Evolutionary conservation across 2,113 vertebrate genomes (phyloP), one percentile per base, ranked within the genome.

Genomic region (Carassius carassius): DNA sequence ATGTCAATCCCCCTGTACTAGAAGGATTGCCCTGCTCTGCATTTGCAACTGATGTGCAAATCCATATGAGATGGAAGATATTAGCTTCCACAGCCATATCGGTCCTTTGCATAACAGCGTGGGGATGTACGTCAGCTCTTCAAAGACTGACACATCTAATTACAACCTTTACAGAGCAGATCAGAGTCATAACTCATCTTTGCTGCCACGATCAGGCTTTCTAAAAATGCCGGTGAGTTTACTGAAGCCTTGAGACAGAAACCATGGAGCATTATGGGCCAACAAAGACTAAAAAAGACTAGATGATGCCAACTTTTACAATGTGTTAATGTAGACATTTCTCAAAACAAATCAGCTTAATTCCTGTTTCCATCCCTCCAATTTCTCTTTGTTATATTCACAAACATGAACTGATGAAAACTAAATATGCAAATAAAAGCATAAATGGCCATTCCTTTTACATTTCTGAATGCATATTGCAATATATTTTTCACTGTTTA

Each of bases 101-200:
- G 32, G 16, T 47, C 37, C 58, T 11, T 37, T 63, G 7, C 37
- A 80, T 47, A 80, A 80, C 37, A 47, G 60, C 12, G 58, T 29
- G 29, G 32, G 58, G 62, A 63, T 84, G 83, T 37, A 35, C 51
- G 29, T 44, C 51, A 69, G 75, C 75, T 29, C 32, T 58, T 58
- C 32, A 78, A 21, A 78, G 62, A 78, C 44, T 69, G 74, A 78
- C 75, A 81, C 25, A 78, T 70, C 21, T 58, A 78, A 70, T 70
- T 44, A 56, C 29, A 75, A 49, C 44, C 82, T 84, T 67, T 78
- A 56, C 14, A 69, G 29, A 69, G 74, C 21, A 78, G 74, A 84
- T 51, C 81, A 51, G 35, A 78, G 29, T n/a, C 67, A 29, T 78
- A 56, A 54, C 44, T 56, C 69, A 44, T 83, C 35, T 74, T 14